A percentile compares a stretch with the other conserved stretches of the same genome.
These are phyloP conservation scores for Chlamydotis undulata DNA, from an alignment of 2,113 vertebrate species.

Conservation along the genomic window DNA sequence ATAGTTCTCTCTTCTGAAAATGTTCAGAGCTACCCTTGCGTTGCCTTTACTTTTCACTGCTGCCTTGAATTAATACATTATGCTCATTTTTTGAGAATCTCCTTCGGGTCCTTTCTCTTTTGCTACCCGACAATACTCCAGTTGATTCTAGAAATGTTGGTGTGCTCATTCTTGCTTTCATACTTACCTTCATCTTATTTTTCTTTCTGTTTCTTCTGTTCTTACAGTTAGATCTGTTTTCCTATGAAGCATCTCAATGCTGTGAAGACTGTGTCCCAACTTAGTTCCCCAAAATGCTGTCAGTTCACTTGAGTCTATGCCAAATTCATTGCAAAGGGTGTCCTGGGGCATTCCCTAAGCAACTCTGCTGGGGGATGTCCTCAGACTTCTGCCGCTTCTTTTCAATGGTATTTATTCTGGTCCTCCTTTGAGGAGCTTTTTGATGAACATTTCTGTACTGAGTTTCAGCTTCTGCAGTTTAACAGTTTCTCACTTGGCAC, in stretches of 20 bases:
- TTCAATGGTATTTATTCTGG: not conserved
- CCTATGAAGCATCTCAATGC: not conserved
- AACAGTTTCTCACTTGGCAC: not conserved
- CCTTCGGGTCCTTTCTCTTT: not conserved
- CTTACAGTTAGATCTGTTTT: not conserved
- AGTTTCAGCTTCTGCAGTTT: not conserved
- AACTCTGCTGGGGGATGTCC: not conserved
- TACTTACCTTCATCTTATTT: not conserved
- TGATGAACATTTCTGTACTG: not conserved
- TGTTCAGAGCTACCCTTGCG: not conserved
- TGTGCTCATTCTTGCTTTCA: not conserved
- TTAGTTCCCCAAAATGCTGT: not conserved
- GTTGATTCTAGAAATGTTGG: not conserved
- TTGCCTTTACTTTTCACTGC: not conserved
- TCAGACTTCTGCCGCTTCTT: not conserved
- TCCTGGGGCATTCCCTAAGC: not conserved
- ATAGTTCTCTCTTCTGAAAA: not conserved
- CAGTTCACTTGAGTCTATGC: not conserved
- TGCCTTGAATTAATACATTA: not conserved
- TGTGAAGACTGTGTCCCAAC: not conserved
- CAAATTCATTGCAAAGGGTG: not conserved
- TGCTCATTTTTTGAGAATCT: not conserved
- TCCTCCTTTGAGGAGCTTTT: not conserved
- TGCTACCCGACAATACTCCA: not conserved
- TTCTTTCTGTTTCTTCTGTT: not conserved